These are phyloP conservation scores for Sturmia bella DNA, from an alignment of 2,888 invertebrate genomes.

Conservation along the genomic window DNA sequence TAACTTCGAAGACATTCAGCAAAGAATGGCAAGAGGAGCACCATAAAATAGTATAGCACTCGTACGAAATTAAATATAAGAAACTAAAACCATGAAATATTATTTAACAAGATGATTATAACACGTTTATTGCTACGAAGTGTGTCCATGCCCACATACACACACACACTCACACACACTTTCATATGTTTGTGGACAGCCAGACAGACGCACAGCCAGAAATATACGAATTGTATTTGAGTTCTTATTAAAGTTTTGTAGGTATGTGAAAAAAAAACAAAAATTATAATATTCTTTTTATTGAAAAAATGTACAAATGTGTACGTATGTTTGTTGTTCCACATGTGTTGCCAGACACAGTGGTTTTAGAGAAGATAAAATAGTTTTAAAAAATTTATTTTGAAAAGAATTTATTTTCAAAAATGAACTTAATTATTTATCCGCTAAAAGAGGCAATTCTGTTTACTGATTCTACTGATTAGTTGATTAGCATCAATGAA, in stretches of 20 bases:
- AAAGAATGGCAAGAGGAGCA: constrained; percentile 29
- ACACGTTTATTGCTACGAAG: constrained; percentile 64
- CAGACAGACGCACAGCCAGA: background rate
- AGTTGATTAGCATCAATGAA: too few species aligned
- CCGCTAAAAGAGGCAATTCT: too few species aligned
- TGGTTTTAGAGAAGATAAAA: constrained; percentile 39
- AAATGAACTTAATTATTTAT: too few species aligned
- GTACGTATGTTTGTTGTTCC: constrained; percentile 17
- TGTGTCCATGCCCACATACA: constrained; percentile 42
- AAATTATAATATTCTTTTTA: constrained; percentile 49
- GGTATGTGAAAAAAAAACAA: constrained; percentile 26
- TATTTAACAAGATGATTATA: constrained; percentile 70
- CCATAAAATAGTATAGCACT: constrained; percentile 28
- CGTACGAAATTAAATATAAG: constrained; percentile 29
- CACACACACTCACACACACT: constrained; percentile 2
- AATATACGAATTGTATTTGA: constrained; percentile 26
- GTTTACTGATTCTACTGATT: too few species aligned
- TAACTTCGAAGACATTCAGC: constrained; percentile 28
- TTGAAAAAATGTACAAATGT: constrained; percentile 6
- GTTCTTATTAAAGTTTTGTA: constrained; percentile 61
- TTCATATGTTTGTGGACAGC: background rate
- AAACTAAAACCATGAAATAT: constrained; percentile 66
- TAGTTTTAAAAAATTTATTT: too few species aligned
- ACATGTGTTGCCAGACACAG: constrained; percentile 42
- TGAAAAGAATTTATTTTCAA: too few species aligned